phyloP scores from a whole-genome alignment of 2,888 invertebrate genomes.

The Ophion slaviceki region DNA sequence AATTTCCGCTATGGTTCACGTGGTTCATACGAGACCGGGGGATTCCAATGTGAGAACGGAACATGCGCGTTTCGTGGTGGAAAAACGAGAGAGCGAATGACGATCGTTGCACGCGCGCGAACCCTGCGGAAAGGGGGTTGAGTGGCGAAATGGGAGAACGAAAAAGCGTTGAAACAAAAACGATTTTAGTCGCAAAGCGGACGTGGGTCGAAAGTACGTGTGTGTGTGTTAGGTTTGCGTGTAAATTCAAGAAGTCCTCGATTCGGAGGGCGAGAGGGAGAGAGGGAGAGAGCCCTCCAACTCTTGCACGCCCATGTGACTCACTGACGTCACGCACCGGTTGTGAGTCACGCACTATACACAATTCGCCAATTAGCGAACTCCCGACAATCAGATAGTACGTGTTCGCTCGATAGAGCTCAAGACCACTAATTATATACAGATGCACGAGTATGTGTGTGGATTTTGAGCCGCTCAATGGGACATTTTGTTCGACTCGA shows the following conservation, averaged over 20 bases:
- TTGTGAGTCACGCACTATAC: conserved; percentile 73
- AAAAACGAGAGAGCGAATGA: background rate
- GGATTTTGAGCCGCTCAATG: background rate
- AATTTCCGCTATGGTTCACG: conserved; percentile 65
- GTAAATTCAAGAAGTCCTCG: conserved; percentile 70
- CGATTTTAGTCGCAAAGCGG: conserved; percentile 60
- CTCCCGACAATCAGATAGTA: conserved; percentile 78
- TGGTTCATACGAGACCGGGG: conserved; percentile 22
- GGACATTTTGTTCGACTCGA: conserved; percentile 1
- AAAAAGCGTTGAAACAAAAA: conserved; percentile 48
- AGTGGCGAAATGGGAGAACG: conserved; percentile 32
- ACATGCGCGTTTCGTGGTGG: conserved; percentile 26
- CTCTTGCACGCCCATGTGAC: conserved; percentile 66
- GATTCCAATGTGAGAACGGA: background rate
- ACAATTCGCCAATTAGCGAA: conserved; percentile 80
- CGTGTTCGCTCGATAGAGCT: conserved; percentile 57
- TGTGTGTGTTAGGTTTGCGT: conserved; percentile 66
- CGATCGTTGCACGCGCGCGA: conserved; percentile 41
- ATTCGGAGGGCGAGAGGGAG: conserved; percentile 46
- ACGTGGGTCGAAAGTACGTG: conserved; percentile 38
- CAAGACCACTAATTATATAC: conserved; percentile 37
- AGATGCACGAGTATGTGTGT: background rate
- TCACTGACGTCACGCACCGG: conserved; percentile 69
- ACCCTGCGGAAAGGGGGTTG: conserved; percentile 13
- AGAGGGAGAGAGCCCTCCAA: conserved; percentile 7